A percentile compares a stretch with the other conserved stretches of the same genome.
These are phyloP conservation scores for Ornithoptera alexandrae DNA, from an alignment of 2,888 invertebrate species.

Conservation along the genomic window DNA sequence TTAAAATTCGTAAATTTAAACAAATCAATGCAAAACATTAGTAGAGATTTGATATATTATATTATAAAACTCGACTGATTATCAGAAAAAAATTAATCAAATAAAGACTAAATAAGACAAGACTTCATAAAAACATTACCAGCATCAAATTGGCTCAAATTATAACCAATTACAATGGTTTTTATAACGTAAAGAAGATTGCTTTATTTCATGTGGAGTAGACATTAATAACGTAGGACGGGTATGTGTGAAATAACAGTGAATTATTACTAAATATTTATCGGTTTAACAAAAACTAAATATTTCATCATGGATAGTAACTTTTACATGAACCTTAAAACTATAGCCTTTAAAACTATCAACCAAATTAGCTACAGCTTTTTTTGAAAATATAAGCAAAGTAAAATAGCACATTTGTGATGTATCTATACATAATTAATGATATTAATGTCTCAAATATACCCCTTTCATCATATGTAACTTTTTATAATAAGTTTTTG, in stretches of 20 bases:
- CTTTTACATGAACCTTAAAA: neutral
- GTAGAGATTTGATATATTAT: neutral
- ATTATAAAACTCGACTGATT: neutral
- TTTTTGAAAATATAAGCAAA: neutral
- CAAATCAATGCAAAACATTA: too few species aligned
- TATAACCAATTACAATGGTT: constrained; percentile 25
- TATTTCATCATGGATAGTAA: neutral
- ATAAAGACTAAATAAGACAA: neutral
- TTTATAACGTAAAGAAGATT: constrained; percentile 25
- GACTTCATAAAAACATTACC: neutral
- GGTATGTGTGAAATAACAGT: constrained; percentile 7
- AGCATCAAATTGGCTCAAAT: constrained; percentile 21
- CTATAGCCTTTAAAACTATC: neutral
- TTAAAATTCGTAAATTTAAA: too few species aligned
- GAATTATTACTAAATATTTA: neutral
- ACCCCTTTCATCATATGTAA: too few species aligned
- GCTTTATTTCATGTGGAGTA: constrained; percentile 23
- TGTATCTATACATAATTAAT: neutral
- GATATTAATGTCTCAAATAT: neutral
- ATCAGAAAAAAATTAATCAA: neutral
- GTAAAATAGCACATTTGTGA: neutral
- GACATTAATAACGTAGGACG: constrained; percentile 19
- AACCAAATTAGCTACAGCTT: neutral
- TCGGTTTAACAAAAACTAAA: neutral
- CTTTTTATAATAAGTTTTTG: neutral